Evolutionary conservation across 2,797 vertebrate species (phyloP).

Genomic region (Coracias cyanogaster): DNA sequence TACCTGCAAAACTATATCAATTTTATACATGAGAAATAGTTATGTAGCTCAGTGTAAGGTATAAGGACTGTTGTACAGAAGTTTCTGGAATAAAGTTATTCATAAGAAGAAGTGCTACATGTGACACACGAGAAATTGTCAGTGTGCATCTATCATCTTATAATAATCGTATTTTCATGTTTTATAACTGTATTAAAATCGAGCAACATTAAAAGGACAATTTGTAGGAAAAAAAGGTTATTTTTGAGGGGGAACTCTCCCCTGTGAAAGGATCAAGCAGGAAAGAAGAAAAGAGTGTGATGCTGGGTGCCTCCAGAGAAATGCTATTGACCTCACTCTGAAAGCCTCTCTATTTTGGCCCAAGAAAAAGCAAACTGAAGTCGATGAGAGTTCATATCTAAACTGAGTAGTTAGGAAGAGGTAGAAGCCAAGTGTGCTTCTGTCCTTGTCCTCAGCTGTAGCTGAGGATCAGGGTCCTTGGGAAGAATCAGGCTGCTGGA

Average conservation of each 20-base stretch:
- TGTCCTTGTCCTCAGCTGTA: background rate
- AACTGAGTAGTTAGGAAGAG: background rate
- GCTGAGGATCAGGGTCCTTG: background rate
- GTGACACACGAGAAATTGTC: background rate
- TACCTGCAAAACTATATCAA: background rate
- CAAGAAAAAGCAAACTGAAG: background rate
- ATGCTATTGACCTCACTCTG: background rate
- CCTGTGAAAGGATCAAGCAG: background rate
- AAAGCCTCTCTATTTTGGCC: background rate
- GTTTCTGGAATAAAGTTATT: background rate
- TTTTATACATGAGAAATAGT: background rate
- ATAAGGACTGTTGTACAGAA: background rate
- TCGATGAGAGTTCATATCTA: background rate
- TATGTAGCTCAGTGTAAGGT: background rate
- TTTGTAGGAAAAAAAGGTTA: background rate
- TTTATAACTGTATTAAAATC: background rate
- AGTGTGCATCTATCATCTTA: background rate
- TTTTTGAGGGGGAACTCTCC: background rate
- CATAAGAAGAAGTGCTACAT: background rate
- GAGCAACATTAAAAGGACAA: background rate
- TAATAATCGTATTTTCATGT: too few species aligned
- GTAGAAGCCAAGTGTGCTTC: background rate
- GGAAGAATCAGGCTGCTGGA: background rate
- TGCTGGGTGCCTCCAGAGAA: background rate
- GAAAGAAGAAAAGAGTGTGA: background rate